phyloP scores from a whole-genome alignment of 2,113 vertebrate genomes.

The Siphamia tubifer region DNA sequence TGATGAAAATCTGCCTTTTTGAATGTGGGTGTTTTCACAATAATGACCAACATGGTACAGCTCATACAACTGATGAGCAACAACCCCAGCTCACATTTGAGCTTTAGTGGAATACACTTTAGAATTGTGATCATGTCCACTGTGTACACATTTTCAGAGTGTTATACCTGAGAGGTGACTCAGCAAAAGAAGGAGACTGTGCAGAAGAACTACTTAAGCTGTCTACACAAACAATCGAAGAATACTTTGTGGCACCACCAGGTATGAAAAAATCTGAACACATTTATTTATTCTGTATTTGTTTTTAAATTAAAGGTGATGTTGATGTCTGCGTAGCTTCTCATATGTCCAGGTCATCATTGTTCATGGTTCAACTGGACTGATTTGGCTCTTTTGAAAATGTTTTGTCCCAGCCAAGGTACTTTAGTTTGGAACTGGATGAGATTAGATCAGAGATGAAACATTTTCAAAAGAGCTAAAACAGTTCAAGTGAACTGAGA shows the following conservation, averaged over 20 bases:
- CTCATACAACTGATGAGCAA: not conserved
- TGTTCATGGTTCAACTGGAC: no score
- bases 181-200: conserved; percentile 82
- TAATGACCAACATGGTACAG: no score
- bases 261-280: conserved; percentile 70
- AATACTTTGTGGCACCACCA: conserved; percentile 94
- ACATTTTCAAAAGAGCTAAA: no score
- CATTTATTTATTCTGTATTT: no score
- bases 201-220: conserved; percentile 84
- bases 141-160: conserved; percentile 66
- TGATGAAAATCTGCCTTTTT: not conserved
- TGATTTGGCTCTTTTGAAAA: no score
- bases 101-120: not conserved
- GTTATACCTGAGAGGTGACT: conserved; percentile 85
- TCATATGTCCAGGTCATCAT: no score
- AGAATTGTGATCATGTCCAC: not conserved
- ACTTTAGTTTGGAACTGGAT: no score
- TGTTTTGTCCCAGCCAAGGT: no score
- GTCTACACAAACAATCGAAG: conserved; percentile 84
- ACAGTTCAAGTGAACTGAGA: no score
- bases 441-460: not conserved
- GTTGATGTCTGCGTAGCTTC: no score
- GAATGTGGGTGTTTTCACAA: not conserved
- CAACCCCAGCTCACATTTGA: not conserved
- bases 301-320: no score